Percentiles rank a stretch among this genome's conserved stretches.
phyloP scores from a whole-genome alignment of 2,888 invertebrate species.

The Sussaba pulchella region DNA sequence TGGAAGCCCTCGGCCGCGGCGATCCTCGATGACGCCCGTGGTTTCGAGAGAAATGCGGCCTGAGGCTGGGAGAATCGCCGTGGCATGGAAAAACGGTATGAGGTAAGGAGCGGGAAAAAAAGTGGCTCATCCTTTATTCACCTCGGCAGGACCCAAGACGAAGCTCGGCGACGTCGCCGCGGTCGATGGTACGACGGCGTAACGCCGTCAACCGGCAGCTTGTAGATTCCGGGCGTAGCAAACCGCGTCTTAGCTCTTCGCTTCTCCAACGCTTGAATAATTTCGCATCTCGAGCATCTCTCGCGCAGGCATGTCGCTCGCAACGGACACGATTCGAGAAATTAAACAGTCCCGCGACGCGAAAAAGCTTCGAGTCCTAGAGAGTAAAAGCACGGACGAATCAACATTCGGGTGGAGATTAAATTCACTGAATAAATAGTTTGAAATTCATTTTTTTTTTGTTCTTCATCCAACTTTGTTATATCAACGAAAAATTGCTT shows the following conservation, averaged over 20 bases:
- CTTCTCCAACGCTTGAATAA: conserved; percentile 60
- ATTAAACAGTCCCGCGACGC: conserved; percentile 45
- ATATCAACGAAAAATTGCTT: background rate
- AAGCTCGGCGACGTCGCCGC: conserved; percentile 63
- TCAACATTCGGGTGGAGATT: conserved; percentile 14
- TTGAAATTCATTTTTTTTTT: background rate
- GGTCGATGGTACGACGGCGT: conserved; percentile 49
- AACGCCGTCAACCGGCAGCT: conserved; percentile 55
- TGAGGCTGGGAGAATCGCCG: conserved; percentile 54
- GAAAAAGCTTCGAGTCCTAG: background rate
- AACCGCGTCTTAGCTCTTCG: conserved; percentile 58
- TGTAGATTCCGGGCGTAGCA: conserved; percentile 52
- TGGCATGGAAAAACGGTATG: conserved; percentile 68
- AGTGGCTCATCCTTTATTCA: conserved; percentile 76
- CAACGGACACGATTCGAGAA: conserved; percentile 49
- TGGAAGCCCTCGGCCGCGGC: conserved; percentile 40
- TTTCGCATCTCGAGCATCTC: conserved; percentile 55
- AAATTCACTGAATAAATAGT: conserved; percentile 20
- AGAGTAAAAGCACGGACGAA: conserved; percentile 14
- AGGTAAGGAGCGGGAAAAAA: conserved; percentile 59
- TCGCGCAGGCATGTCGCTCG: conserved; percentile 45
- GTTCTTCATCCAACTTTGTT: background rate
- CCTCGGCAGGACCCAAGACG: conserved; percentile 63
- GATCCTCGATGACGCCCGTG: conserved; percentile 62
- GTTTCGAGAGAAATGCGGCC: conserved; percentile 67